Evolutionary conservation across 53 echinoderm and acorn worm species (phyloP).

Genomic region (Arbacia lixula): DNA sequence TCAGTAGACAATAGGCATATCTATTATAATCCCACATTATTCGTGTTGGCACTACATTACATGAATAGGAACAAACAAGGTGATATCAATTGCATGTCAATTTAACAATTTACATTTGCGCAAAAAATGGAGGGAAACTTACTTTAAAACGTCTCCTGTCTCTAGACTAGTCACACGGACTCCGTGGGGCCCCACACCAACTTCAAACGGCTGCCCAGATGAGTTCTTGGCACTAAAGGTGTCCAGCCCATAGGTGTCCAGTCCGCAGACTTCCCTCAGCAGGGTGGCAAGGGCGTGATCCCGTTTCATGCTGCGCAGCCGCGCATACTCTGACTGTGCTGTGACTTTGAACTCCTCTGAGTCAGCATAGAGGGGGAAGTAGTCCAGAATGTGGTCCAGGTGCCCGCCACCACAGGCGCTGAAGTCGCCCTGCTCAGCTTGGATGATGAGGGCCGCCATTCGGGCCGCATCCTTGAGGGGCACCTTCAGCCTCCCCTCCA

Average conservation of each 20-base stretch:
- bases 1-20: no score
- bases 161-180: slow-evolving; percentile 67
- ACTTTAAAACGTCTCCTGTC: slow-evolving; percentile 75
- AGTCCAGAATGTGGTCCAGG: slow-evolving; percentile 41
- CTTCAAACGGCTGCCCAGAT: slow-evolving; percentile 50
- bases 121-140: no score
- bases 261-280: slow-evolving; percentile 69
- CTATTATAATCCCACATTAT: no score
- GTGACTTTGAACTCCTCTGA: slow-evolving; percentile 75
- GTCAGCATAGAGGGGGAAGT: slow-evolving; percentile 54
- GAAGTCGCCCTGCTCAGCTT: slow-evolving; percentile 91
- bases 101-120: no score
- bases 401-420: slow-evolving; percentile 54
- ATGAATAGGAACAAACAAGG: no score
- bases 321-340: slow-evolving; percentile 75
- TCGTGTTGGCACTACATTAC: no score
- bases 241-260: slow-evolving; percentile 91
- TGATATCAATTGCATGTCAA: no score
- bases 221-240: slow-evolving; percentile 65
- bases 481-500: slow-evolving; percentile 68
- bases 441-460: slow-evolving; percentile 78
- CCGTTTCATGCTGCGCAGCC: slow-evolving; percentile 86
- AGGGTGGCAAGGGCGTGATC: slow-evolving; percentile 70
- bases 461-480: slow-evolving; percentile 76
- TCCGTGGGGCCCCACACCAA: slow-evolving; percentile 83